Percentiles rank a stretch among this genome's conserved stretches.
These are phyloP conservation scores for Athalia cordata DNA, from an alignment of 2,888 invertebrate genomes.

Conservation along the genomic window DNA sequence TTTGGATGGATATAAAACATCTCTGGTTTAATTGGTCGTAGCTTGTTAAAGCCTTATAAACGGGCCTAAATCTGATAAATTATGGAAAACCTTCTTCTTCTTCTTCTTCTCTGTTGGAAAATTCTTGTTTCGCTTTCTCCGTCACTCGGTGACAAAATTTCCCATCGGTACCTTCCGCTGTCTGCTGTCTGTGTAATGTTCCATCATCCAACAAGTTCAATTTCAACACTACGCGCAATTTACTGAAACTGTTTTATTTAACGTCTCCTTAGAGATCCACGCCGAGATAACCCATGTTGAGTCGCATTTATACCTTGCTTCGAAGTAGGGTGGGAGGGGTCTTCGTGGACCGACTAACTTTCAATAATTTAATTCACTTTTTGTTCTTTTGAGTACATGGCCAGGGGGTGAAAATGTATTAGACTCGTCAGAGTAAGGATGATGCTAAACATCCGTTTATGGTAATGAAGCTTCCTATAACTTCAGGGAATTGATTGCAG, in stretches of 20 bases:
- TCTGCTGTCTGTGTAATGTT: conserved; percentile 26
- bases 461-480: conserved; percentile 16
- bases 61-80: conserved; percentile 25
- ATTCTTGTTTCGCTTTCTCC: conserved; percentile 9
- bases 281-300: neutral
- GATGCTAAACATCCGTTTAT: conserved; percentile 23
- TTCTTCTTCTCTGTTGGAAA: neutral
- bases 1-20: too few species aligned
- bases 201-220: conserved; percentile 59
- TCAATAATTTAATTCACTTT: conserved; percentile 63
- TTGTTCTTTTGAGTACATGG: conserved; percentile 47
- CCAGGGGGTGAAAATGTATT: neutral
- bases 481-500: conserved; percentile 17
- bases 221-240: conserved; percentile 61
- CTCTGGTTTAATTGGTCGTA: conserved; percentile 18
- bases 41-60: conserved; percentile 12
- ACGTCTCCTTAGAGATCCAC: conserved; percentile 53
- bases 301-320: neutral
- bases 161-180: conserved; percentile 9
- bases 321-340: neutral
- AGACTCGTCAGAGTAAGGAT: conserved; percentile 12
- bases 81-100: conserved; percentile 28
- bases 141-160: conserved; percentile 24
- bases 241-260: conserved; percentile 62
- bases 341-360: conserved; percentile 53